Base-by-base conservation (phyloP, 2,113 vertebrate genomes). In the Pelecanoides urinatrix region DNA sequence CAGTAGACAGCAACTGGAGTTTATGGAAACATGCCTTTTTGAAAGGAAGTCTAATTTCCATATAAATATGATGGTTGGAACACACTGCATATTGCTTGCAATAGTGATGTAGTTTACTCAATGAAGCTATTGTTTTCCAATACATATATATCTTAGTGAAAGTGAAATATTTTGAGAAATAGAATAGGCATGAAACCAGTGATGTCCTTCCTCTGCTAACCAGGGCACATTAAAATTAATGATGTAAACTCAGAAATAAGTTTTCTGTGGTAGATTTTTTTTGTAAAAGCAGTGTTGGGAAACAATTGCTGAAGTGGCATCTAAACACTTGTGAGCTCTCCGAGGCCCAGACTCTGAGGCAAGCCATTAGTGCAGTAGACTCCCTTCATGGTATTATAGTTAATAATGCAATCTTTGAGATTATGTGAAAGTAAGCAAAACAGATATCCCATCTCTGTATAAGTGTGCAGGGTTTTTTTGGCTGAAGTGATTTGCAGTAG, bases 1-100 rank as follows among this genome's bases (percentile, higher is more conserved):
- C 94, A 92, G 80, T 95, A 91, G 91, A 36, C 62, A 94, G 89
- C 1, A 5, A 91, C 90, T 89, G 79, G 52, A 77, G 76, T 78
- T 90, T 79, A 84, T 94, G 76, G 94, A 79, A 95, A 95, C 76
- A 52, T 36, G 53, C 21, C 61, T 83, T 56, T 81, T 44, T 19
- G 79, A 87, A 92, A 89, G 9, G 16, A 78, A 67, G 71, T 42
- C 59, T 96, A 23, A 96, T 97, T 97, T 97, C 94, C 97, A 97
- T 97, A 96, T 94, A 96, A 94, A 97, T 97, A 38, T 88, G 84
- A 89, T 95, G 81, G 52, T 18, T 83, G 91, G 91, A 93, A 75
- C 50, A 83, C 59, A 8, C 34, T 56, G 81, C 58, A 42, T 66
- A 68, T 73, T 94, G 88, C 79, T 87, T 80, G 89, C 87, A 91